A percentile compares a stretch with the other conserved stretches of the same genome.
phyloP scores from a whole-genome alignment of 1,140 invertebrate genomes.

The Bombus fervidus region DNA sequence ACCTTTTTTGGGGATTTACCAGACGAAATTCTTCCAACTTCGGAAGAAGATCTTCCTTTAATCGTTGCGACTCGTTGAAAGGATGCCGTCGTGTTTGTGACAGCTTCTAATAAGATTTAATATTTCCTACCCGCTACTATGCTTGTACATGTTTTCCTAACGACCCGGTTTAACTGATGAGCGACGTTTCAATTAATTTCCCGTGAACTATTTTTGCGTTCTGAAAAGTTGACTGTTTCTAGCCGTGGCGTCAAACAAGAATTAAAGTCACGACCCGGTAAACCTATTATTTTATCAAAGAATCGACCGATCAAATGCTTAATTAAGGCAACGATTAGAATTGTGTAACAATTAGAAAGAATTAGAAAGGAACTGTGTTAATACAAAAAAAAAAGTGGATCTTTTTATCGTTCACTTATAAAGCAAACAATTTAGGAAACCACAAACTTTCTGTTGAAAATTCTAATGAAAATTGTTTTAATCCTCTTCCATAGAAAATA shows the following conservation, averaged over 20 bases:
- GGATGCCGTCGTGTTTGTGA: not conserved
- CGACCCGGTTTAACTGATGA: not conserved
- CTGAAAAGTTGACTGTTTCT: not conserved
- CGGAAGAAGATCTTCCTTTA: not conserved
- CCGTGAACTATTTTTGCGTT: not conserved
- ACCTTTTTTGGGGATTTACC: not conserved
- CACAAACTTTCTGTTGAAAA: not conserved
- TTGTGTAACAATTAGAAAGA: not conserved
- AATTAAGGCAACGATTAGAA: not conserved
- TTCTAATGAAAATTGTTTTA: not conserved
- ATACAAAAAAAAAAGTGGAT: not conserved
- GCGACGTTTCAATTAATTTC: conserved; percentile 19
- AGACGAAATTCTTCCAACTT: not conserved
- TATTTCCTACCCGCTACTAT: not conserved
- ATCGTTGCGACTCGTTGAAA: not conserved
- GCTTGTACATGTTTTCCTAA: not conserved
- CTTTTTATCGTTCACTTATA: not conserved
- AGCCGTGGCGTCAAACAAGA: not conserved
- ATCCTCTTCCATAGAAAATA: not conserved
- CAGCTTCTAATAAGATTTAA: conserved; percentile 5
- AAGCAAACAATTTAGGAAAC: not conserved
- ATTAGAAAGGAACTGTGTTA: not conserved
- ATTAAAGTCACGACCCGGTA: not conserved
- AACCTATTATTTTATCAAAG: not conserved
- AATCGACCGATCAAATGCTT: not conserved